phyloP scores from a whole-genome alignment of 2,888 invertebrate genomes.

The Cataglyphis cursor region DNA sequence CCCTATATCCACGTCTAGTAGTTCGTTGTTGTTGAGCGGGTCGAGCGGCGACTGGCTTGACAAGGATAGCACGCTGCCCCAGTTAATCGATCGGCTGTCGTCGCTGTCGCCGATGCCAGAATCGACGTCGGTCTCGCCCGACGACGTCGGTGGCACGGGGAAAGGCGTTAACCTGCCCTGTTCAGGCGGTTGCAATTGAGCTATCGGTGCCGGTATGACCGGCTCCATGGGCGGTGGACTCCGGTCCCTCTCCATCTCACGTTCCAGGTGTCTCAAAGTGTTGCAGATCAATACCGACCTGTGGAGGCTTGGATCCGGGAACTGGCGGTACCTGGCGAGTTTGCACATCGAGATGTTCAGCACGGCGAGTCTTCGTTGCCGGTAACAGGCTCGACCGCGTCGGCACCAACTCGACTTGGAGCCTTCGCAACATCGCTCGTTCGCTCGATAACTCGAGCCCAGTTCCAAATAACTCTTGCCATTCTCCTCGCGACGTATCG shows the following conservation, averaged over 20 bases:
- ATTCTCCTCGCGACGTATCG: conserved; percentile 95
- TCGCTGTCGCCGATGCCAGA: conserved; percentile 92
- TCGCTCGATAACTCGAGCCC: conserved; percentile 88
- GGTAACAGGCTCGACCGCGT: conserved; percentile 92
- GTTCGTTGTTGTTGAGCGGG: conserved; percentile 93
- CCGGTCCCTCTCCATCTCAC: conserved; percentile 93
- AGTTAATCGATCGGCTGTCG: conserved; percentile 93
- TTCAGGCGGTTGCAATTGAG: conserved; percentile 85
- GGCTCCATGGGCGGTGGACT: conserved; percentile 85
- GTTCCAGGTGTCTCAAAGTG: conserved; percentile 95
- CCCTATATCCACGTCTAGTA: conserved; percentile 89
- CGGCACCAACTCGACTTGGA: conserved; percentile 92
- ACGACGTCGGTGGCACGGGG: conserved; percentile 86
- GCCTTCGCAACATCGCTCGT: conserved; percentile 90
- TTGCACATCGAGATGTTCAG: conserved; percentile 97
- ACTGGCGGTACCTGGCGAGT: conserved; percentile 94
- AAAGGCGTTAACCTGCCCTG: conserved; percentile 85
- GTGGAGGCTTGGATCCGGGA: conserved; percentile 95
- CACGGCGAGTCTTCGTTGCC: conserved; percentile 95
- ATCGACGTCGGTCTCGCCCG: conserved; percentile 91
- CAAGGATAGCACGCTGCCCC: conserved; percentile 96
- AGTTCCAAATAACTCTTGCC: conserved; percentile 96
- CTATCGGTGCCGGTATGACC: conserved; percentile 83
- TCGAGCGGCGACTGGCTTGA: conserved; percentile 95
- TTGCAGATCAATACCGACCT: conserved; percentile 97